Base-by-base conservation (phyloP, 2,113 vertebrate species). In the Martes martes region DNA sequence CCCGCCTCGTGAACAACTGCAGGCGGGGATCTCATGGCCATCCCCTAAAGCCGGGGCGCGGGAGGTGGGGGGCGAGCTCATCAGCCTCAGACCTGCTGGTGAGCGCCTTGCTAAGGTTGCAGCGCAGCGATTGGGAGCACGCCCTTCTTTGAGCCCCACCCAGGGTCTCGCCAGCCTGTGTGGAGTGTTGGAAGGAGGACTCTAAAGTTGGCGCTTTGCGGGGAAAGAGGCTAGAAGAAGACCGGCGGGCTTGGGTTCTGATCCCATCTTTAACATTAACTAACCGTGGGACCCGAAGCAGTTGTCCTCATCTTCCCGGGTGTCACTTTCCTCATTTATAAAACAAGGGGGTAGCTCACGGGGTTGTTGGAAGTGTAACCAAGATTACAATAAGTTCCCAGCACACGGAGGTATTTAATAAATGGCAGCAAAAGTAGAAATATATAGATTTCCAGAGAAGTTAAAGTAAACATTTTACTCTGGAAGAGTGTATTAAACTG, bases 241-340 rank as follows among this genome's bases (percentile, higher is more conserved):
- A 76, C 28, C 14, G 57, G 18, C 0, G 8, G 39, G 67, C 50
- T 76, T 90, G 45, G 52, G 14, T 80, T 89, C 63, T 63, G 57
- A 86, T 39, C 24, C 11, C 8, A 19, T 86, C 67, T 92, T 95
- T 94, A 61, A 33, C 65, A 31, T 55, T 33, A 93, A 71, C 71
- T 69, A 80, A 74, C 33, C 52, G 7, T 50, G 50, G 65, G 47
- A 69, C 47, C 9, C 61, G 87, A 89, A 57, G 11, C 33, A 61
- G 55, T 88, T 79, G 88, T 78, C 74, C 67, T 94, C 13, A 76
- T 92, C 42, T 96, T 95, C 59, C 26, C 73, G 21, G 33, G 82
- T n/a, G n/a, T 91, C 23, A 88, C 39, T 93, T 76, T 67, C 7
- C 33, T 83, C 45, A 78, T 59, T 81, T 78, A 76, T 33, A 97